Conservation (phyloP, 1,140 invertebrate species). For the Nasonia longicornis region DNA sequence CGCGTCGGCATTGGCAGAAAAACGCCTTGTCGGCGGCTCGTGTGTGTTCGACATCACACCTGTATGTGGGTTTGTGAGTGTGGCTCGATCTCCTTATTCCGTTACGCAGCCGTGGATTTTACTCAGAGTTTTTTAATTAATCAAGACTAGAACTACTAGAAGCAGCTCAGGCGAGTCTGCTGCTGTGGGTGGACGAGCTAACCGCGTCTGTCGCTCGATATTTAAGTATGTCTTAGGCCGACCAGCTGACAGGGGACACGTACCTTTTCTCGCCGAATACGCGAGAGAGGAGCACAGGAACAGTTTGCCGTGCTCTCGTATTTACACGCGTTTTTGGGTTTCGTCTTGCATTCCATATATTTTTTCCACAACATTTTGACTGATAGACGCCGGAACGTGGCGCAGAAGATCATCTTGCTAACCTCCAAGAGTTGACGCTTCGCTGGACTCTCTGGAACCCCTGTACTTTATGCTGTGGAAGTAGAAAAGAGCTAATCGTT, state of each 20-base stretch:
- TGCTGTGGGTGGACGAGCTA: not conserved
- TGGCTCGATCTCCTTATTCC: not conserved
- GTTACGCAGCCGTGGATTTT: not conserved
- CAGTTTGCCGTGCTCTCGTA: not conserved
- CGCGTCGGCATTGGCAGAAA: not conserved
- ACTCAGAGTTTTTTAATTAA: too few species aligned
- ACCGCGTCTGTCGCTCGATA: slow-evolving; percentile 11
- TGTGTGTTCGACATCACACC: not conserved
- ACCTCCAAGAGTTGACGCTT: slow-evolving; percentile 19
- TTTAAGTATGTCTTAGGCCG: slow-evolving; percentile 40
- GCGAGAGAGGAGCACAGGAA: slow-evolving; percentile 1
- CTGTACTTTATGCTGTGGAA: slow-evolving; percentile 27
- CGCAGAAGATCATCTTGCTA: not conserved
- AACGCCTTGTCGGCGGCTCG: slow-evolving; percentile 20
- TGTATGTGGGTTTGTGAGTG: not conserved
- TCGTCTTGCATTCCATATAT: not conserved
- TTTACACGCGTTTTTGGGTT: not conserved
- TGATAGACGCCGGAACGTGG: not conserved
- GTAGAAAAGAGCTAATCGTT: slow-evolving; percentile 31
- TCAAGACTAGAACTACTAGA: too few species aligned
- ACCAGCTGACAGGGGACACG: slow-evolving; percentile 45
- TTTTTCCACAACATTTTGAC: not conserved
- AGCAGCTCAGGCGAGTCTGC: not conserved
- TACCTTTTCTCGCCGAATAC: slow-evolving; percentile 32
- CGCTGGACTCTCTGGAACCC: not conserved